A percentile compares a stretch with the other conserved stretches of the same genome.
These are phyloP conservation scores for Onychorhynchus coronatus DNA, from an alignment of 2,113 vertebrate species.

Conservation along the genomic window DNA sequence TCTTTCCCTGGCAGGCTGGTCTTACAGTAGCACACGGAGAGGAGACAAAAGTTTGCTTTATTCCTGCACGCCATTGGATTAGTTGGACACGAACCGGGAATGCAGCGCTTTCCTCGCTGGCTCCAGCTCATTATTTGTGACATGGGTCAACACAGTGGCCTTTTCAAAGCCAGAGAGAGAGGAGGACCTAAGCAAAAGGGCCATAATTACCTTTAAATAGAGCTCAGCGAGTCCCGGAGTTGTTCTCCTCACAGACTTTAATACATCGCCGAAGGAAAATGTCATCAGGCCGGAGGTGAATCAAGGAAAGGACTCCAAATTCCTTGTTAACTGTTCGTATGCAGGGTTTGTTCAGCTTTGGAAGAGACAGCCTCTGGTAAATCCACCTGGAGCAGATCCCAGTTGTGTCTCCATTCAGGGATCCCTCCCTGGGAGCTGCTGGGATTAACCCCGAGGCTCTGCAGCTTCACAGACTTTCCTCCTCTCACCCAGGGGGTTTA, in stretches of 20 bases:
- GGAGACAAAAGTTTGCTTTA: background rate
- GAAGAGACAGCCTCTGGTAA: background rate
- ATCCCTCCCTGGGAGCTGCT: background rate
- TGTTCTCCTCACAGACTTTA: conserved; percentile 32
- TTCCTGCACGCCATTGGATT: background rate
- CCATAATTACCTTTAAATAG: conserved; percentile 6
- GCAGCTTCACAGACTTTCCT: background rate
- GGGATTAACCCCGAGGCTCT: background rate
- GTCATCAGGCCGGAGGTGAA: background rate
- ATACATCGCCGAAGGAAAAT: conserved; percentile 2
- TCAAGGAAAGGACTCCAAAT: background rate
- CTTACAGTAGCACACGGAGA: background rate
- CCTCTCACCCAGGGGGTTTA: background rate
- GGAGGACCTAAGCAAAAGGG: background rate
- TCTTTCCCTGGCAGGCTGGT: background rate
- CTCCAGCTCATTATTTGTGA: background rate
- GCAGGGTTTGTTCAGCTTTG: background rate
- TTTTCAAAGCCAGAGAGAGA: background rate
- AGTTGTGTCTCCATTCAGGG: background rate
- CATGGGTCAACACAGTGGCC: background rate
- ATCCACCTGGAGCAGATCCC: background rate
- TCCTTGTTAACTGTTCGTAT: background rate
- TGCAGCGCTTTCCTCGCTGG: background rate
- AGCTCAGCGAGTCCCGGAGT: conserved; percentile 2
- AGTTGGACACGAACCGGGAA: background rate